Conservation (phyloP, 2,797 vertebrate species). For the Spinus pinus region DNA sequence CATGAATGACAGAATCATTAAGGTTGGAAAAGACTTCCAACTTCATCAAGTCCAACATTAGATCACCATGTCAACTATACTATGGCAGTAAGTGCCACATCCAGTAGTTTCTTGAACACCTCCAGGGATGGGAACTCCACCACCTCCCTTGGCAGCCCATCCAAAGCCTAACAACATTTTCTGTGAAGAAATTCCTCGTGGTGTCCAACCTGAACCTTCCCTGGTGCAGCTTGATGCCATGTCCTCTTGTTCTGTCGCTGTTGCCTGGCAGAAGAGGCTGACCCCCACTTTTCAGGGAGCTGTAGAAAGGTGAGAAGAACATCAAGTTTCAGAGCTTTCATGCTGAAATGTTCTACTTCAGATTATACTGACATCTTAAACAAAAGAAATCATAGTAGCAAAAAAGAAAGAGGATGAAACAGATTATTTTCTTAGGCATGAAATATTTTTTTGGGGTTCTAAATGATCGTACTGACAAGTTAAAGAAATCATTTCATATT, state of each 20-base stretch:
- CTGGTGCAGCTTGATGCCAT: background rate
- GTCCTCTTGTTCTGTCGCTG: fast-evolving
- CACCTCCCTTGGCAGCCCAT: background rate
- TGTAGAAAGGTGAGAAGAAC: background rate
- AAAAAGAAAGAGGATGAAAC: background rate
- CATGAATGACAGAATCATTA: background rate
- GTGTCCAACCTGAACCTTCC: background rate
- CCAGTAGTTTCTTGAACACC: background rate
- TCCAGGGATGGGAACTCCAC: background rate
- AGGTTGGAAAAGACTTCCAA: background rate
- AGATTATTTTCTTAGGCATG: background rate
- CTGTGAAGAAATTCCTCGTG: background rate
- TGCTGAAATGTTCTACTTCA: background rate
- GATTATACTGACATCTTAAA: background rate
- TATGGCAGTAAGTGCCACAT: background rate
- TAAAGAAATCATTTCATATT: background rate
- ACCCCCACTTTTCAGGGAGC: background rate
- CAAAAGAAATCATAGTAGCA: background rate
- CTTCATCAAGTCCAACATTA: background rate
- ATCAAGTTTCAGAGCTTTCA: background rate
- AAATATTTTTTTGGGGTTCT: background rate
- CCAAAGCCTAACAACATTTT: background rate
- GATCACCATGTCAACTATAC: background rate
- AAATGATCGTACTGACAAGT: background rate
- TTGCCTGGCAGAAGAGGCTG: background rate